These are phyloP conservation scores for Bradypodion pumilum DNA, from an alignment of 2,797 vertebrate genomes.

Conservation along the genomic window DNA sequence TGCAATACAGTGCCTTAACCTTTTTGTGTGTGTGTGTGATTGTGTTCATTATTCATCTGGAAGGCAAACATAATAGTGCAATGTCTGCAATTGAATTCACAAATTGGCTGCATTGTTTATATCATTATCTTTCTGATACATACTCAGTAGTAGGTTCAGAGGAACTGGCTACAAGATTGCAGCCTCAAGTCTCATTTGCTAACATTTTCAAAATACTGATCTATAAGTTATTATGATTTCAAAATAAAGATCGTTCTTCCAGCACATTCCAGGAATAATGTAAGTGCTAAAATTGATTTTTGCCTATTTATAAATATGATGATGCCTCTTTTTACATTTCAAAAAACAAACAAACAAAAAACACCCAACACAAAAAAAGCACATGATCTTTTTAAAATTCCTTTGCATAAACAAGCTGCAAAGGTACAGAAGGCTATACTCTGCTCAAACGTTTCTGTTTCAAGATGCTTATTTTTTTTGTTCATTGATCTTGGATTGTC, in stretches of 20 bases:
- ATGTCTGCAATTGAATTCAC: neutral
- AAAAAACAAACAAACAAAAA: no score
- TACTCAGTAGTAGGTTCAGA: neutral
- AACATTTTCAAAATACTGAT: conserved; percentile 28
- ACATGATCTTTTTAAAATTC: conserved; percentile 23
- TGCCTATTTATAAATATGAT: conserved; percentile 62
- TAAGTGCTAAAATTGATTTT: conserved; percentile 66
- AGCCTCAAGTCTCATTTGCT: neutral
- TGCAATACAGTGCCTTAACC: neutral
- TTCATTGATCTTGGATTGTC: neutral
- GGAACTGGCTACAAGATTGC: neutral
- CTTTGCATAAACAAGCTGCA: conserved; percentile 16
- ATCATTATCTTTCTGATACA: neutral
- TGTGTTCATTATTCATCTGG: neutral
- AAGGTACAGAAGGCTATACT: neutral
- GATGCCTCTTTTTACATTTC: conserved; percentile 41
- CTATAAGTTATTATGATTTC: conserved; percentile 24
- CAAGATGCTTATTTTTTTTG: neutral
- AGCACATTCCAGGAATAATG: conserved; percentile 62
- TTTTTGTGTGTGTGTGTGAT: no score
- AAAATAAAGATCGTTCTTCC: conserved; percentile 38
- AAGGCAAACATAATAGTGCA: neutral
- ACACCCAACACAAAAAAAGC: neutral
- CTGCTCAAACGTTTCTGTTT: neutral
- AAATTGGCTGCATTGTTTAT: neutral